These are phyloP conservation scores for Rhinatrema bivittatum DNA, from an alignment of 2,797 vertebrate genomes.

Conservation along the genomic window DNA sequence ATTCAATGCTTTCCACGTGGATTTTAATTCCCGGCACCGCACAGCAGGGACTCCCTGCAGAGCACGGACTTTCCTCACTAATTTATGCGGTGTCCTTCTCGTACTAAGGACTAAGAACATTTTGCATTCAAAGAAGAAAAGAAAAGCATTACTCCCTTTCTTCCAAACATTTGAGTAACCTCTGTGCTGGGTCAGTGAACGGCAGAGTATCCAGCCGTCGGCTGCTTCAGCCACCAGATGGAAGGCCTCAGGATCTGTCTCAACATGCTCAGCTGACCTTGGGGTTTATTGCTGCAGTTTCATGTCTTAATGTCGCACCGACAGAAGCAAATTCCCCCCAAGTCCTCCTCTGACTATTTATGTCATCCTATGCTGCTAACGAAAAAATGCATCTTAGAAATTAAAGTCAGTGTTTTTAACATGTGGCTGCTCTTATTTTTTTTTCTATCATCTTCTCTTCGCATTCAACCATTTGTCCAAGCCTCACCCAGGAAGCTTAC, in stretches of 20 bases:
- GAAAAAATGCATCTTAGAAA: no score
- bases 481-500: no score
- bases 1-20: slow-evolving; percentile 17
- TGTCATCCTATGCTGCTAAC: no score
- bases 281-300: slow-evolving; percentile 12
- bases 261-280: slow-evolving; percentile 12
- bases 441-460: no score
- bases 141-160: slow-evolving; percentile 27
- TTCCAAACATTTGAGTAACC: slow-evolving; percentile 51
- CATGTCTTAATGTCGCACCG: background rate
- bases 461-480: no score
- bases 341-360: no score
- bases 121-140: slow-evolving; percentile 27
- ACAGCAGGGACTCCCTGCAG: background rate
- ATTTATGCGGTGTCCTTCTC: slow-evolving; percentile 17
- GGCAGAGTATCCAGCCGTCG: slow-evolving; percentile 22
- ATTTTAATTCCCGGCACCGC: slow-evolving; percentile 23
- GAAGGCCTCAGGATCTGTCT: slow-evolving; percentile 13
- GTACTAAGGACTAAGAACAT: slow-evolving; percentile 15
- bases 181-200: slow-evolving; percentile 35
- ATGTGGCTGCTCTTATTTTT: no score
- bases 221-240: slow-evolving; percentile 20
- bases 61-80: slow-evolving; percentile 10
- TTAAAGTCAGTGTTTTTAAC: no score
- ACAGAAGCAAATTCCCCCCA: no score